Base-by-base conservation (phyloP, 2,888 invertebrate genomes). In the Beris chalybata region DNA sequence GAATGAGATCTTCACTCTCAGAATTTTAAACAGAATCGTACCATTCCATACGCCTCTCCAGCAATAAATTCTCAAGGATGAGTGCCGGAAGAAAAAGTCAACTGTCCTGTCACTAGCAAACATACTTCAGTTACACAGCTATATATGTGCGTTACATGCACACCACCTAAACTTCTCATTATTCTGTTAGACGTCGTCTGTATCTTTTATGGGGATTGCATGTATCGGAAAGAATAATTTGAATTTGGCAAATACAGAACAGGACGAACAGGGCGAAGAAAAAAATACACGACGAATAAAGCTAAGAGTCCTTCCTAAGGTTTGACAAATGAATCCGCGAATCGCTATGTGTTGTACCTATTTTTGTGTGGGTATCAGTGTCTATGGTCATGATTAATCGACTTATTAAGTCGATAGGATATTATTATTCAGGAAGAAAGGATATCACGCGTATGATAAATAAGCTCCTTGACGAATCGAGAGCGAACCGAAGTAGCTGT, bases 291-390 rank as follows among this genome's bases (percentile, higher is more conserved):
- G n/a, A 53, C 5, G 6, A 31, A 31, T n/a, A 53, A 12, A 50
- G 32, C 52, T 31, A 11, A 48, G 56, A 15, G 32, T 56, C 61
- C 58, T 65, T 59, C 5, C 43, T 38, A 47, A 15, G 32, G 30
- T 63, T 63, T 69, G 69, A 69, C 69, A 69, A 69, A 69, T 69
- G 69, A 67, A 65, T 67, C 65, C 67, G 67, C 65, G 69, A 52
- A 67, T 69, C 53, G 54, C 54, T 54, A 31, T 64, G 64, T 64
- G 64, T 64, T 22, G 22, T 54, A 54, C n/a, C n/a, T n/a, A n/a
- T n/a, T 64, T 64, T 64, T 59, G 64, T 64, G 66, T 61, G 61
- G 48, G 61, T 61, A 65, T 65, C 67, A 61, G 38, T 69, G 65
- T 67, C 61, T 57, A 59, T 53, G 57, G 65, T 38, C 56, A 61